Evolutionary conservation across 2,113 vertebrate species (phyloP).

Genomic region (Leuciscus idus): DNA sequence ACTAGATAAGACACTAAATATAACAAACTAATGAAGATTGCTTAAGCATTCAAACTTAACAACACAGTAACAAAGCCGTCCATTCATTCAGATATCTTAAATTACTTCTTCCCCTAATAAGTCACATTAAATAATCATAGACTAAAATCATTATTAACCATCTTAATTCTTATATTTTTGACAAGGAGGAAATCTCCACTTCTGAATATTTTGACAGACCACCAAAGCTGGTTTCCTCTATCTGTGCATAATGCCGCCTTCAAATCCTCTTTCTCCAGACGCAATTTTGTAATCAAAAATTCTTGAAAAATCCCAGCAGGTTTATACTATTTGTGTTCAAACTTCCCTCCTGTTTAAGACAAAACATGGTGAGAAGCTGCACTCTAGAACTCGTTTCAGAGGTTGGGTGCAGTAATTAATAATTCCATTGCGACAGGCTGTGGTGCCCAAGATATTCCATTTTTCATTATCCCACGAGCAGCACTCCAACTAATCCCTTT

Average conservation of each 20-base stretch:
- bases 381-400: not conserved
- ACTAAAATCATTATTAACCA: too few relatives aligned
- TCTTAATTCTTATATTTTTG: too few relatives aligned
- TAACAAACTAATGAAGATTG: not conserved
- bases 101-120: not conserved
- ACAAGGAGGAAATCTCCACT: too few relatives aligned
- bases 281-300: too few relatives aligned
- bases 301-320: not conserved
- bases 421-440: conserved; percentile 8
- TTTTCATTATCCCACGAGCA: conserved; percentile 11
- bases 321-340: conserved; percentile 18
- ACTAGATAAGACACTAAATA: conserved; percentile 14
- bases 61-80: not conserved
- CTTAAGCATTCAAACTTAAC: not conserved
- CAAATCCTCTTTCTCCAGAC: too few relatives aligned
- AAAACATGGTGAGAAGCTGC: not conserved
- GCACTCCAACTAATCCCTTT: conserved; percentile 5
- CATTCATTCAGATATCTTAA: not conserved
- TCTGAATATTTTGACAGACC: too few relatives aligned
- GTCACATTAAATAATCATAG: too few relatives aligned
- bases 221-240: too few relatives aligned
- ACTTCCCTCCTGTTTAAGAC: not conserved
- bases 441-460: conserved; percentile 3
- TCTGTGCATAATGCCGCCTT: too few relatives aligned
- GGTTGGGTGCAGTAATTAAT: not conserved